Evolutionary conservation across 2,888 invertebrate genomes (phyloP).

Genomic region (Thereva unica): DNA sequence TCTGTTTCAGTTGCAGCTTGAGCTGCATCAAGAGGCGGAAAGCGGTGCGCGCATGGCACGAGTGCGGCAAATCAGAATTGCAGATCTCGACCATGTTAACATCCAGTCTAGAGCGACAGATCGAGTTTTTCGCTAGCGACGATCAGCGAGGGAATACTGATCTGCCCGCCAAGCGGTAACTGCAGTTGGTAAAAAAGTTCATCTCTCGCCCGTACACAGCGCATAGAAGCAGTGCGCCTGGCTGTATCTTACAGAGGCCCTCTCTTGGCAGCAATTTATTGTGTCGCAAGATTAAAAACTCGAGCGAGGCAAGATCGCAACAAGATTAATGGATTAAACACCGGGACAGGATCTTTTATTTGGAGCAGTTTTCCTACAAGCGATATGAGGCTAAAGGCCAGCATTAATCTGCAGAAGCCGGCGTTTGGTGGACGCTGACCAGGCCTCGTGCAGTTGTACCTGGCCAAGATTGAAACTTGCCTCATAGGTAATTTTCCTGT

Average conservation of each 20-base stretch:
- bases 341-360: not conserved
- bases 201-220: not conserved
- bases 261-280: slow-evolving; percentile 1
- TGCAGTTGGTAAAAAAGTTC: not conserved
- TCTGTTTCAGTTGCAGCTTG: not conserved
- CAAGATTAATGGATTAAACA: slow-evolving; percentile 8
- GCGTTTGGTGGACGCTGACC: too few species aligned
- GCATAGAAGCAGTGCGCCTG: not conserved
- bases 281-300: slow-evolving; percentile 1
- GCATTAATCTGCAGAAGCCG: slow-evolving; percentile 4
- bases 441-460: too few species aligned
- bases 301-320: not conserved
- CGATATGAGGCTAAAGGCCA: not conserved
- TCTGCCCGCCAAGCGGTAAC: not conserved
- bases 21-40: not conserved
- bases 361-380: not conserved
- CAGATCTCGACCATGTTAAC: slow-evolving; percentile 1
- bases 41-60: not conserved
- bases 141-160: not conserved
- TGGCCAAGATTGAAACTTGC: too few species aligned
- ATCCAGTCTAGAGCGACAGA: not conserved
- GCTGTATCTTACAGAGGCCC: not conserved
- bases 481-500: too few species aligned
- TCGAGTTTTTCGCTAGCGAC: not conserved
- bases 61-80: slow-evolving; percentile 2